Evolutionary conservation across 35 echinoderm and acorn worm genomes (phyloP).

Genomic region (Acanthaster planci): DNA sequence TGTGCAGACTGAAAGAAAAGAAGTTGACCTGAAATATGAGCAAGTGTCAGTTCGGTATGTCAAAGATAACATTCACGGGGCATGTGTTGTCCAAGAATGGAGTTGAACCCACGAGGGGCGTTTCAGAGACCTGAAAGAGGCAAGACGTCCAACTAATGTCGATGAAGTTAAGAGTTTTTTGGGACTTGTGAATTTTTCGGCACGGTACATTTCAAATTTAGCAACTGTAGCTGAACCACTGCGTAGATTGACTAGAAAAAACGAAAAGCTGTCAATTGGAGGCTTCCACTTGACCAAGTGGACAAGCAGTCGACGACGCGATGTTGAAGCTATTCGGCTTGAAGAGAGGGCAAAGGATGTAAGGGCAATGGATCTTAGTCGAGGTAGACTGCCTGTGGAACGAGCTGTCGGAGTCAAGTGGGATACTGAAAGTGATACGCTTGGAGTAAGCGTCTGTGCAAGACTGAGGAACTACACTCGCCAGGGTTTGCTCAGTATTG

Average conservation of each 20-base stretch:
- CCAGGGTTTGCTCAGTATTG: slow-evolving; percentile 33
- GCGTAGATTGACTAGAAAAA: slow-evolving; percentile 37
- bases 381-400: slow-evolving; percentile 49
- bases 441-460: slow-evolving; percentile 35
- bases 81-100: slow-evolving; percentile 43
- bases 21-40: slow-evolving; percentile 45
- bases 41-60: slow-evolving; percentile 60
- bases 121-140: slow-evolving; percentile 24
- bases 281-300: slow-evolving; percentile 80
- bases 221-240: slow-evolving; percentile 66
- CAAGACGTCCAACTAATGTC: slow-evolving; percentile 37
- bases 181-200: slow-evolving; percentile 61
- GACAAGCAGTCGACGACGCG: slow-evolving; percentile 43
- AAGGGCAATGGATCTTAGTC: slow-evolving; percentile 45
- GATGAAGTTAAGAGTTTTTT: slow-evolving; percentile 69
- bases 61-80: slow-evolving; percentile 48
- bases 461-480: slow-evolving; percentile 34
- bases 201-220: slow-evolving; percentile 71
- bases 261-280: slow-evolving; percentile 44
- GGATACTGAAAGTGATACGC: slow-evolving; percentile 40
- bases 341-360: slow-evolving; percentile 51
- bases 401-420: slow-evolving; percentile 73
- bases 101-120: slow-evolving; percentile 26
- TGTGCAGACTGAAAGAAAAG: slow-evolving; percentile 28
- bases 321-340: slow-evolving; percentile 47